Evolutionary conservation across 2,888 invertebrate species (phyloP), one percentile per base, ranked within the genome.

Genomic region (Pediacus dermestoides): DNA sequence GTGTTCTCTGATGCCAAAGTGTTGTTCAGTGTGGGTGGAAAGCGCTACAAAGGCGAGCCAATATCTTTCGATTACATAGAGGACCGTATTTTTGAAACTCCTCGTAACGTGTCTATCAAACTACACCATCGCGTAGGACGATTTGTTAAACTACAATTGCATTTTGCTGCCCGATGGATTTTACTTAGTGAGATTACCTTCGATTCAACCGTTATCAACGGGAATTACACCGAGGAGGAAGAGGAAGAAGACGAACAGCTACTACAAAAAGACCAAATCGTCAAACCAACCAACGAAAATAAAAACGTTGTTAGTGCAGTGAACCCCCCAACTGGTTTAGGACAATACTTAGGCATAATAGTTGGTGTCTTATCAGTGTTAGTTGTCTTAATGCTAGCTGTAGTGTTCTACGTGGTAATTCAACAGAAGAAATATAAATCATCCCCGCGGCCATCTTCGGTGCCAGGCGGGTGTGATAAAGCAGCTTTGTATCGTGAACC

Each of bases 101-200:
- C 91, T 1, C 75, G 89, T 10, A 88, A 89, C 70, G 81, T 93
- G 30, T 80, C 81, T 61, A 82, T 94, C 57, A 82, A 84, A 53
- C 75, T 93, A 18, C 85, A 88, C 60, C 82, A 88, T 60, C 76
- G 86, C 30, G 80, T 91, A 33, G 93, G 88, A 14, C 77, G 79
- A 58, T 89, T 81, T 73, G 84, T 92, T 42, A 85, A 85, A 61
- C 71, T 86, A 52, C 78, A 84, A 56, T 74, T 92, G 34, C 76
- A 76, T 51, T 92, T 91, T 66, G 84, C 88, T 2, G 78, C 86
- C 9, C 75, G 82, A 37, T 93, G 93, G 92, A 82, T 93, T 53
- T 81, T 93, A 71, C 78, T 94, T 60, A 90, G 90, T 68, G 93
- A 94, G 71, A 77, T 93, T 46, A 81, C 85, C 38, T 93, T 93